phyloP scores from a whole-genome alignment of 1,140 invertebrate species.

The Heliconius nattereri region DNA sequence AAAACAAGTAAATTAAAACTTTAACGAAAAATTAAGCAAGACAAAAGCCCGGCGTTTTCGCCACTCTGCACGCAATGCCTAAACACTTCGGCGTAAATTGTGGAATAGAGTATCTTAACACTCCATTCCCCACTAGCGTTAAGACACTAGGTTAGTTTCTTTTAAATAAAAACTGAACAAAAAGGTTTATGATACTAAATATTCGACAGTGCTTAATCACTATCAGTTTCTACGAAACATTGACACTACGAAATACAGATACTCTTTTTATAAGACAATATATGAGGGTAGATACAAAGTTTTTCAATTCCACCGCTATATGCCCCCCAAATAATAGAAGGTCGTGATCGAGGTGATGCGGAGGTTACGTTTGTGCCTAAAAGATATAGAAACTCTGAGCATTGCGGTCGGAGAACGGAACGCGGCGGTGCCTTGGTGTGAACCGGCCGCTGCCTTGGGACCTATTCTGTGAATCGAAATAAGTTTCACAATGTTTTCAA shows the following conservation, averaged over 20 bases:
- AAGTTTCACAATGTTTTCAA: neutral
- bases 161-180: neutral
- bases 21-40: neutral
- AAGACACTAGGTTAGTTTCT: too few relatives aligned
- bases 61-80: too few relatives aligned
- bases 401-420: conserved; percentile 52
- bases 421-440: conserved; percentile 47
- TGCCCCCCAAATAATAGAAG: conserved; percentile 41
- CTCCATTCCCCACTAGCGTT: too few relatives aligned
- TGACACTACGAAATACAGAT: neutral
- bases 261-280: neutral
- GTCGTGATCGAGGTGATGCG: conserved; percentile 58
- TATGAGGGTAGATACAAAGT: neutral
- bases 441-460: conserved; percentile 46
- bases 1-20: neutral
- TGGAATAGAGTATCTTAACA: too few relatives aligned
- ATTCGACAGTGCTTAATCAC: neutral
- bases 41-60: too few relatives aligned
- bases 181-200: neutral
- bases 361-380: conserved; percentile 66
- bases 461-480: conserved; percentile 44
- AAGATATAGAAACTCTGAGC: conserved; percentile 56
- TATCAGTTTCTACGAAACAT: neutral
- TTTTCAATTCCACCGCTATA: conserved; percentile 11
- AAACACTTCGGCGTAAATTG: too few relatives aligned